phyloP scores from a whole-genome alignment of 2,888 invertebrate genomes.

The Heliconius erato region DNA sequence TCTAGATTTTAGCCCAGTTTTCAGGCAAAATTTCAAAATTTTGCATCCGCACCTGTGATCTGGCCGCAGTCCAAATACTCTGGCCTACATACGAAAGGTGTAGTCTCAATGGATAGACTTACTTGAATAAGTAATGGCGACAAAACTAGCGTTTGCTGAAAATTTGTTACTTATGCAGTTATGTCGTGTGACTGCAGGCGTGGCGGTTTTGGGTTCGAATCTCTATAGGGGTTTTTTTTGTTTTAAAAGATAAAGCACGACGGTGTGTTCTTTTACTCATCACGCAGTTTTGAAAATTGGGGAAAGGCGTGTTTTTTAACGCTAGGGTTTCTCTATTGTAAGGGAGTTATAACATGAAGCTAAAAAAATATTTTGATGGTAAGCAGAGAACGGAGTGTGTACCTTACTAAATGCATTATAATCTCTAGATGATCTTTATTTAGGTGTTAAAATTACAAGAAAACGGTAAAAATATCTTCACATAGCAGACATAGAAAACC shows the following conservation, averaged over 20 bases:
- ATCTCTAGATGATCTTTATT: too few species aligned
- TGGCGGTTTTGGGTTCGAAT: neutral
- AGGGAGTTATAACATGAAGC: too few species aligned
- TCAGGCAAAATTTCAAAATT: slow-evolving; percentile 17
- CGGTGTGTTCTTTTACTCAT: too few species aligned
- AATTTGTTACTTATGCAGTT: neutral
- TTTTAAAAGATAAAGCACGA: neutral
- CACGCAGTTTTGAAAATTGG: neutral
- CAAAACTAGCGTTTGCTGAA: slow-evolving; percentile 12
- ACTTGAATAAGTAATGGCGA: slow-evolving; percentile 14
- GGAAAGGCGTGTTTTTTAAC: neutral
- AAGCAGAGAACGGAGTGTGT: too few species aligned
- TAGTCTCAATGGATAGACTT: neutral
- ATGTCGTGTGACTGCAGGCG: neutral
- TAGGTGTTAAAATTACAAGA: too few species aligned
- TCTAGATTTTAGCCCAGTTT: slow-evolving; percentile 8
- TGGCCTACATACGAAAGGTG: slow-evolving; percentile 31
- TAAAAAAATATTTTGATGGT: too few species aligned
- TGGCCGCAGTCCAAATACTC: slow-evolving; percentile 22
- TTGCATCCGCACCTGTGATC: slow-evolving; percentile 31
- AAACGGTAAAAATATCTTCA: too few species aligned
- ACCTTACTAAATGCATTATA: too few species aligned
- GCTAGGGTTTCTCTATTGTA: neutral
- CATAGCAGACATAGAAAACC: too few species aligned
- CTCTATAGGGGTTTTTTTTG: neutral